A percentile compares a stretch with the other conserved stretches of the same genome.
phyloP scores from a whole-genome alignment of 1,140 invertebrate species.

The Drosophila nikananu region DNA sequence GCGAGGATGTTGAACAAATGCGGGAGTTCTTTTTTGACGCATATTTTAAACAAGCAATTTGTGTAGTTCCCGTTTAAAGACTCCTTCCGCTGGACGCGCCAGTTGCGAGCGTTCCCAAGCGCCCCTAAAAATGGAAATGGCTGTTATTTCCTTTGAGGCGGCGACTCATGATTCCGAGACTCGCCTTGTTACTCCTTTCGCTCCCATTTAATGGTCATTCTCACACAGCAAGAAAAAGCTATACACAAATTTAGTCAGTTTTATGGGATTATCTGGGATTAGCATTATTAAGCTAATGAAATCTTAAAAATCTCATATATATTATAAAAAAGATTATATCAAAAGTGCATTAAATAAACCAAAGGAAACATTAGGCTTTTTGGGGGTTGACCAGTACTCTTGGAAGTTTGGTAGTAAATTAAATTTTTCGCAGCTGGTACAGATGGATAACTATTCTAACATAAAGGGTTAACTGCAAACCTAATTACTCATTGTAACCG shows the following conservation, averaged over 20 bases:
- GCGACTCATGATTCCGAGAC: constrained; percentile 14
- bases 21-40: constrained; percentile 49
- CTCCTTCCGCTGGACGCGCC: constrained; percentile 34
- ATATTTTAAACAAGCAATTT: constrained; percentile 76
- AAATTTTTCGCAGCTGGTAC: background rate
- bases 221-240: background rate
- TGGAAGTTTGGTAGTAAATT: background rate
- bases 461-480: background rate
- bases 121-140: constrained; percentile 63
- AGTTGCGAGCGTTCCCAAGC: constrained; percentile 76
- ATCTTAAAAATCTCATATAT: background rate
- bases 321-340: background rate
- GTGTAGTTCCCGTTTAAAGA: constrained; percentile 71
- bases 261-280: too few species aligned
- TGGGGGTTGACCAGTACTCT: too few species aligned
- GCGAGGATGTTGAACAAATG: constrained; percentile 44
- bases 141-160: constrained; percentile 67
- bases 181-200: constrained; percentile 32
- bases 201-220: constrained; percentile 50
- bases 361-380: background rate
- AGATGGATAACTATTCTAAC: background rate
- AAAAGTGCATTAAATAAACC: background rate
- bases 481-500: background rate
- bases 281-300: too few species aligned
- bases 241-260: background rate